Evolutionary conservation across 1,140 invertebrate species (phyloP), one percentile per base, ranked within the genome.

Genomic region (Kradibia gibbosae): DNA sequence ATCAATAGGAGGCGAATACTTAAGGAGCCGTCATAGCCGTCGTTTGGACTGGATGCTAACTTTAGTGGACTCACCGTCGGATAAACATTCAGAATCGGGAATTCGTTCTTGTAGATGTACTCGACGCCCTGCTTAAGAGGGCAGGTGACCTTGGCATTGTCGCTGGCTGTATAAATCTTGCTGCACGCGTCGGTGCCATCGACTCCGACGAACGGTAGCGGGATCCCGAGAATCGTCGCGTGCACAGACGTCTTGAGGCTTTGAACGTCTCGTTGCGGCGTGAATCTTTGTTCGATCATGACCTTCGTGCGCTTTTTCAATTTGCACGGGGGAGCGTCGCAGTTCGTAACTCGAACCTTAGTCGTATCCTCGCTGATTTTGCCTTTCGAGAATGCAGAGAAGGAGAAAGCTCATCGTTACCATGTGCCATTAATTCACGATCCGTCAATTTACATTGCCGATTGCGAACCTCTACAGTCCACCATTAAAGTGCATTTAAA

Each of bases 151-250:
- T 93, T 92, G 3, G 87, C 93, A 11, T 92, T 94, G 83, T 93
- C 87, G 60, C 88, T 84, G 48, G 88, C 84, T 77, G 91, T 88
- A 84, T 89, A 94, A 45, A 96, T 90, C 80, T 94, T 93, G 60
- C 92, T 88, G 84, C 95, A 96, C 4, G 95, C 94, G 55, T 92
- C 91, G 5, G 91, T 92, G n/a, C 94, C 94, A 84, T 96, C 95
- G 1, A 96, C 94, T 42, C 95, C 95, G 11, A 95, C 88, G 86
- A 96, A 96, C 0, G 95, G 95, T 75, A 96, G 86, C 0, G 92
- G 89, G 7, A 96, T 86, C 0, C 93, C 93, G 10, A 92, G 84
- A 22, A 96, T 91, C 1, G 92, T 88, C 0, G 94, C 95, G 80
- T 87, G 87, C 2, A 96, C 95, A 8, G 90, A 87, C n/a, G 93